Conservation (phyloP, 1,140 invertebrate species). For the Trialeurodes vaporariorum region DNA sequence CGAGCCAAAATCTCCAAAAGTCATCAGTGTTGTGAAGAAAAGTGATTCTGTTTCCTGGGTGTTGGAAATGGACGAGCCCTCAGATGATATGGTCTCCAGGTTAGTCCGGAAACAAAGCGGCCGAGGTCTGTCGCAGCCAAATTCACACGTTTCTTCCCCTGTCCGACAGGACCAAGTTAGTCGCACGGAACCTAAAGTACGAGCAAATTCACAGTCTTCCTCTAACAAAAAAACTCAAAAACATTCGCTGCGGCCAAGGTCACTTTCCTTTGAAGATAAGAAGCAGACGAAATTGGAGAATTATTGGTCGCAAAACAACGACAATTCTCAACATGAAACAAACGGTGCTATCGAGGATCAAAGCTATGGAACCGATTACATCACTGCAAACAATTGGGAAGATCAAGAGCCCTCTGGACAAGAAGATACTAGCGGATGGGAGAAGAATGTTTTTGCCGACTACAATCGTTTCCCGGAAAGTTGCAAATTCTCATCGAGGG, state of each 20-base stretch:
- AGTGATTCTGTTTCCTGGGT: slow-evolving; percentile 73
- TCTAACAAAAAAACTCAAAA: background rate
- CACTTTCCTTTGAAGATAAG: background rate
- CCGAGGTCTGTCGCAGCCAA: background rate
- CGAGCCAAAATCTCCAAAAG: slow-evolving; percentile 31
- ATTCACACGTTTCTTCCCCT: background rate
- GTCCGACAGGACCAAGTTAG: background rate
- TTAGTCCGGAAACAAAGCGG: slow-evolving; percentile 17
- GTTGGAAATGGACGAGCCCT: slow-evolving; percentile 59
- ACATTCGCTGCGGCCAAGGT: background rate
- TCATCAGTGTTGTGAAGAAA: slow-evolving; percentile 69
- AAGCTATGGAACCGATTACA: background rate
- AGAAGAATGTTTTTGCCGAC: background rate
- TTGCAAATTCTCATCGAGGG: background rate
- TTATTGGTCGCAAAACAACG: background rate
- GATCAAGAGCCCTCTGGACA: background rate
- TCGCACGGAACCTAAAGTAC: background rate
- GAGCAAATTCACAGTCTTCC: background rate
- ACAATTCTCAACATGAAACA: too few relatives aligned
- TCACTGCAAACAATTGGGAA: background rate
- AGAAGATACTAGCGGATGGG: background rate
- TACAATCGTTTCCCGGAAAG: background rate
- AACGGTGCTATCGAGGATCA: background rate
- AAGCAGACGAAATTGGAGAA: background rate
- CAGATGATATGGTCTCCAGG: slow-evolving; percentile 37